Percentiles rank a stretch among this genome's conserved stretches.
phyloP scores from a whole-genome alignment of 2,113 vertebrate species.

The Talpa occidentalis region DNA sequence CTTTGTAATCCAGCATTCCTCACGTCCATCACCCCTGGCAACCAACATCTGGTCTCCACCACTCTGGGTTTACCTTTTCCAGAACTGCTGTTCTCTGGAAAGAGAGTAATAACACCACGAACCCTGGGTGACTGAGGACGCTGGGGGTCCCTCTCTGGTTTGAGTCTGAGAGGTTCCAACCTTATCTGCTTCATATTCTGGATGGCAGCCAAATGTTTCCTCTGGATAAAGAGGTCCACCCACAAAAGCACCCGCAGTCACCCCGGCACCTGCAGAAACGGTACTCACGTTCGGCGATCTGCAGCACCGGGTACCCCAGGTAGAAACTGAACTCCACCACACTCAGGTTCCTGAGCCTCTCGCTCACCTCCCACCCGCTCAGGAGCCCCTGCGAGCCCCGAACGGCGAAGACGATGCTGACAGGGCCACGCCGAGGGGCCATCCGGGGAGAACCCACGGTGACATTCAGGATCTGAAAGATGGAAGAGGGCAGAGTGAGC shows the following conservation, averaged over 20 bases:
- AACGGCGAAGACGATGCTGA: constrained; percentile 92
- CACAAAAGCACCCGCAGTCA: rapidly evolving
- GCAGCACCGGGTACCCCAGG: constrained; percentile 95
- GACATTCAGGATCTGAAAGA: constrained; percentile 94
- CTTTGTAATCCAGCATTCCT: background rate
- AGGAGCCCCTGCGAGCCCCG: constrained; percentile 86
- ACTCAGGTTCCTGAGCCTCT: constrained; percentile 91
- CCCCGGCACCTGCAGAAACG: background rate
- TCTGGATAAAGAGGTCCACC: background rate
- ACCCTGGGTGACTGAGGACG: background rate
- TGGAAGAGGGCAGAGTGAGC: background rate
- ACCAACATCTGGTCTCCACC: background rate
- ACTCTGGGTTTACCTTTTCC: background rate
- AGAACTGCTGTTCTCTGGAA: background rate
- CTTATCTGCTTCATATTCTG: background rate
- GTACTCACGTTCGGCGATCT: constrained; percentile 97
- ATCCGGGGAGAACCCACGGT: constrained; percentile 83
- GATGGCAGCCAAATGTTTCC: background rate
- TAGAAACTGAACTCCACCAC: constrained; percentile 98
- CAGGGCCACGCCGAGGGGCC: constrained; percentile 86
- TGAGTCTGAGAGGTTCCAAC: background rate
- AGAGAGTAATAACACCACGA: background rate
- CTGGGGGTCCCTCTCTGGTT: too few species aligned
- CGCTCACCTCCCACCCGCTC: constrained; percentile 93
- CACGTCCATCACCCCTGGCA: background rate